Evolutionary conservation across 2,113 vertebrate genomes (phyloP).

Genomic region (Turdus rufiventris): DNA sequence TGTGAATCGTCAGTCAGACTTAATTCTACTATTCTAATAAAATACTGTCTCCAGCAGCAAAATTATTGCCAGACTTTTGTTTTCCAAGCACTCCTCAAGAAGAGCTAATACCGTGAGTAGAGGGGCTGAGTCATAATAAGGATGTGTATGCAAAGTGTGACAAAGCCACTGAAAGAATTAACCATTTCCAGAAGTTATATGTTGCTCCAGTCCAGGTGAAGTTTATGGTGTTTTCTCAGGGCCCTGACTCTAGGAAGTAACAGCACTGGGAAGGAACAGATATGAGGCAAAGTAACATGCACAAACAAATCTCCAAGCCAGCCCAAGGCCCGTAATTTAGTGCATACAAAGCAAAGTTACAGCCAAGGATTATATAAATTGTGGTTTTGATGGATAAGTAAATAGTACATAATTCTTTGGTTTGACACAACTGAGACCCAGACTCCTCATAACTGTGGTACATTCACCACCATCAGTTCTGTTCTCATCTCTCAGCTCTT

Average conservation of each 20-base stretch:
- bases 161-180: background rate
- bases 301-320: background rate
- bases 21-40: background rate
- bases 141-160: background rate
- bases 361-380: background rate
- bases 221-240: background rate
- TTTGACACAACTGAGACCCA: background rate
- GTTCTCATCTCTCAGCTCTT: background rate
- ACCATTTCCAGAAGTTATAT: background rate
- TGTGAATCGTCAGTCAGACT: background rate
- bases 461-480: background rate
- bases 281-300: background rate
- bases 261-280: background rate
- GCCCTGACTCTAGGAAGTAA: background rate
- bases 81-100: background rate
- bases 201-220: background rate
- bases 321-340: background rate
- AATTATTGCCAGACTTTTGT: background rate
- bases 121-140: background rate
- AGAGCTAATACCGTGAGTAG: background rate
- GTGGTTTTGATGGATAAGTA: background rate
- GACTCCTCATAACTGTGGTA: background rate
- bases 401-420: background rate
- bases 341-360: background rate
- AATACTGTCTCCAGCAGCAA: background rate